These are phyloP conservation scores for Galaxea fascicularis DNA, from an alignment of 92 coral and sea anemone genomes.

Conservation along the genomic window DNA sequence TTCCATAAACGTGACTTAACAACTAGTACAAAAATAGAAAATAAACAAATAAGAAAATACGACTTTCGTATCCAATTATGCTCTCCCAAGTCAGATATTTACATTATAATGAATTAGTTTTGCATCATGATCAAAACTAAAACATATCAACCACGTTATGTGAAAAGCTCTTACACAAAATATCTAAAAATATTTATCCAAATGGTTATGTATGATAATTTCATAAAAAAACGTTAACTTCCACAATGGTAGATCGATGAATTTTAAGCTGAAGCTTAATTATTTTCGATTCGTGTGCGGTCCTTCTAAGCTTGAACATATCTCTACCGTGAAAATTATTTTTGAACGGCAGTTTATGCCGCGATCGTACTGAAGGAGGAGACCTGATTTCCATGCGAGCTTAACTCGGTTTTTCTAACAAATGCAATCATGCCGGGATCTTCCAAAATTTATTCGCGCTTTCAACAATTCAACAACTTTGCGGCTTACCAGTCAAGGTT, in stretches of 20 bases:
- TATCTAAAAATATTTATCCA: too few relatives aligned
- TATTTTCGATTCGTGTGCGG: too few relatives aligned
- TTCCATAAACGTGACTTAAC: not conserved
- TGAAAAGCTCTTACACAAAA: too few relatives aligned
- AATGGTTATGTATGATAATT: too few relatives aligned
- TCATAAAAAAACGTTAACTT: too few relatives aligned
- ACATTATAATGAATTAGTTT: not conserved
- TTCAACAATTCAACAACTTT: not conserved
- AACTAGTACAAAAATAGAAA: not conserved
- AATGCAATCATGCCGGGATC: not conserved
- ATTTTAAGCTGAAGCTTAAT: too few relatives aligned
- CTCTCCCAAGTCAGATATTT: slow-evolving; percentile 5
- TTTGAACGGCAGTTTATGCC: too few relatives aligned
- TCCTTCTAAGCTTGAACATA: too few relatives aligned
- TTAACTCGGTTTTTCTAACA: not conserved
- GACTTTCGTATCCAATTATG: slow-evolving; percentile 24
- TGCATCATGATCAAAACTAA: not conserved
- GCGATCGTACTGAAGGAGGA: too few relatives aligned
- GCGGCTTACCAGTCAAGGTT: slow-evolving; percentile 48
- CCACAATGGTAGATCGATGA: too few relatives aligned
- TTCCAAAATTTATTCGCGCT: not conserved
- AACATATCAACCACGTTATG: not conserved
- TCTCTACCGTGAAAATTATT: too few relatives aligned
- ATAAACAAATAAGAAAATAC: not conserved
- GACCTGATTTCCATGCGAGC: not conserved